Conservation (phyloP, 2,797 vertebrate species). For the Alosa sapidissima region DNA sequence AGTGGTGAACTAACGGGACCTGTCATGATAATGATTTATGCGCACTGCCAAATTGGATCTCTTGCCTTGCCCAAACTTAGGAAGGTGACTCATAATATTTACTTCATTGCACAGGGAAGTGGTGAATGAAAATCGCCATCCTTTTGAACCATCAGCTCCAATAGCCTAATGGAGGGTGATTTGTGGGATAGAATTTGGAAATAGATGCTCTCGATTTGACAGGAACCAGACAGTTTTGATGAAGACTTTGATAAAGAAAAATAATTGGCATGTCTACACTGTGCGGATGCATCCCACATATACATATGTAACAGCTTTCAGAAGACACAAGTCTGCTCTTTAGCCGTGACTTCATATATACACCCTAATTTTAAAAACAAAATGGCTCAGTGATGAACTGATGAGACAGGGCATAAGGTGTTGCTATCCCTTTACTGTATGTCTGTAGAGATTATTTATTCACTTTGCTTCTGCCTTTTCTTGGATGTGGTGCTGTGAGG, state of each 20-base stretch:
- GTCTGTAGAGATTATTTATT: not conserved
- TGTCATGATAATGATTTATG: conserved; percentile 66
- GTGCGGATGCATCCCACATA: not conserved
- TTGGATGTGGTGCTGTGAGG: not conserved
- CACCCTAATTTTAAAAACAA: not conserved
- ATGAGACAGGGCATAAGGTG: not conserved
- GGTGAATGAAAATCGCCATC: not conserved
- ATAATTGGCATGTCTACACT: not conserved
- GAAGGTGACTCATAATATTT: conserved; percentile 55
- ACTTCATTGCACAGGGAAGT: conserved; percentile 31
- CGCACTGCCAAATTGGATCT: conserved; percentile 63
- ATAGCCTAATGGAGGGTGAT: not conserved
- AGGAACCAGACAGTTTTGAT: not conserved
- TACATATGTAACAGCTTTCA: not conserved
- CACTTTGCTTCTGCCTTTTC: not conserved
- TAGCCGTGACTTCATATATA: not conserved
- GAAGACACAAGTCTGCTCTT: not conserved
- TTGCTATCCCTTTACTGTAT: not conserved
- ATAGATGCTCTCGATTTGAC: not conserved
- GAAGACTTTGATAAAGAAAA: not conserved
- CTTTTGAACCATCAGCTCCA: not conserved
- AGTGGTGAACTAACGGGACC: conserved; percentile 57
- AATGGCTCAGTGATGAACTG: not conserved
- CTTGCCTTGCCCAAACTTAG: conserved; percentile 49
- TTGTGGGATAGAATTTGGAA: not conserved